Evolutionary conservation across 2,113 vertebrate species (phyloP).

Genomic region (Reinhardtius hippoglossoides): DNA sequence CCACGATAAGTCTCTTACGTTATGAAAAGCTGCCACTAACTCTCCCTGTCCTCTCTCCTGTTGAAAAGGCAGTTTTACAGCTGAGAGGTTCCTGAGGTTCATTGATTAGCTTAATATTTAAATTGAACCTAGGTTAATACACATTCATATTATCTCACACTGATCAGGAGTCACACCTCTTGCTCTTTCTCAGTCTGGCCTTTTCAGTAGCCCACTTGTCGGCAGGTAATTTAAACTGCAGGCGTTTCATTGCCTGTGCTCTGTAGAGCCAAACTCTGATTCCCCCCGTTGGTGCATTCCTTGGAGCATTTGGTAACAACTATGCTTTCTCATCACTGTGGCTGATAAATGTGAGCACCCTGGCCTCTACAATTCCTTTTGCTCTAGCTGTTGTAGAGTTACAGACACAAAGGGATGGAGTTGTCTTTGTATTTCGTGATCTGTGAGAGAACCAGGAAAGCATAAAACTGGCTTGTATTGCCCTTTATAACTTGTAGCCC

Average conservation of each 20-base stretch:
- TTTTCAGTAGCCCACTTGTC: neutral
- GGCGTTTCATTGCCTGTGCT: conserved; percentile 12
- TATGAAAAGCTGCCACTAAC: conserved; percentile 9
- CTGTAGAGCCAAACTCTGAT: neutral
- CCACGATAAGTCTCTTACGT: neutral
- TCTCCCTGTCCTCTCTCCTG: neutral
- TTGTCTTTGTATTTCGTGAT: conserved; percentile 36
- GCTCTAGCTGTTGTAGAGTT: neutral
- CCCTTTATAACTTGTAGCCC: neutral
- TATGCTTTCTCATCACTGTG: conserved; percentile 20
- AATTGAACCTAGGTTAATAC: neutral
- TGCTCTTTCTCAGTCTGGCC: neutral
- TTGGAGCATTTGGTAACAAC: conserved; percentile 29
- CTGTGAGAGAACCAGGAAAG: conserved; percentile 12
- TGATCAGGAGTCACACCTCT: neutral
- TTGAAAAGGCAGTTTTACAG: neutral
- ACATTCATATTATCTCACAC: neutral
- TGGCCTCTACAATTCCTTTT: conserved; percentile 18
- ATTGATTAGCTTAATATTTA: neutral
- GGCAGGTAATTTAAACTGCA: conserved; percentile 7
- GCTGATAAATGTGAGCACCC: conserved; percentile 34
- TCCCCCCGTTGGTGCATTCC: conserved; percentile 2
- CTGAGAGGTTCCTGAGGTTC: neutral
- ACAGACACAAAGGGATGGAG: conserved; percentile 16
- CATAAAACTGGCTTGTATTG: conserved; percentile 38